A percentile compares a stretch with the other conserved stretches of the same genome.
These are phyloP conservation scores for Polydesmus complanatus DNA, from an alignment of 2,888 invertebrate species.

Conservation along the genomic window DNA sequence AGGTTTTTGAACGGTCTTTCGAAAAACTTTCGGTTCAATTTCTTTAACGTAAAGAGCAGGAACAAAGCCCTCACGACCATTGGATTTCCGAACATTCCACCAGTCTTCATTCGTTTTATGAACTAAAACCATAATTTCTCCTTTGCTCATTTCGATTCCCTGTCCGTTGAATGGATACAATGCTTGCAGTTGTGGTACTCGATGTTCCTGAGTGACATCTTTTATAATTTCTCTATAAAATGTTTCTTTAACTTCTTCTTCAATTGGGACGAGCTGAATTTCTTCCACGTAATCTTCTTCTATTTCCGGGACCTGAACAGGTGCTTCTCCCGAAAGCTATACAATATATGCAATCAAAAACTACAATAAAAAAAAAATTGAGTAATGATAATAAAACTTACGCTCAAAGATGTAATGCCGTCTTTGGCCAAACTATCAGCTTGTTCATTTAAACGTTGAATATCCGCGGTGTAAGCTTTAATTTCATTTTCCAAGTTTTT, in stretches of 20 bases:
- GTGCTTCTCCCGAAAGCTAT: constrained; percentile 15
- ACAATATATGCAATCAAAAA: constrained; percentile 2
- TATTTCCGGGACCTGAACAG: constrained; percentile 30
- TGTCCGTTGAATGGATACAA: constrained; percentile 84
- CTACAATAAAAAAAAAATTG: background rate
- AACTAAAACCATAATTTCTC: constrained; percentile 80
- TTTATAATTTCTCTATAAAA: constrained; percentile 69
- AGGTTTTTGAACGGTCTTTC: constrained; percentile 68
- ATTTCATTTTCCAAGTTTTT: constrained; percentile 75
- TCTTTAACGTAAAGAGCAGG: constrained; percentile 93
- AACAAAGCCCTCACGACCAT: constrained; percentile 88
- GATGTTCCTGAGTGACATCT: constrained; percentile 72
- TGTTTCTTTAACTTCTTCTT: constrained; percentile 84
- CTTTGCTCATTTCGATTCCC: constrained; percentile 80
- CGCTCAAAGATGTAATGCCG: constrained; percentile 54
- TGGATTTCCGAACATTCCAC: constrained; percentile 94
- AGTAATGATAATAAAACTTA: constrained; percentile 30
- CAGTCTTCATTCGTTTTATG: constrained; percentile 94
- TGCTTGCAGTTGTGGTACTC: constrained; percentile 63
- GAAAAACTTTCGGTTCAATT: constrained; percentile 70
- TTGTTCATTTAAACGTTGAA: constrained; percentile 62
- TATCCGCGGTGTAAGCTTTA: constrained; percentile 72
- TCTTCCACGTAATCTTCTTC: constrained; percentile 59
- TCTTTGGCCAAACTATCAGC: constrained; percentile 59
- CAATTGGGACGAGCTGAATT: constrained; percentile 68